phyloP scores from a whole-genome alignment of 2,113 vertebrate species.

The Forbesichthys papilliferus region DNA sequence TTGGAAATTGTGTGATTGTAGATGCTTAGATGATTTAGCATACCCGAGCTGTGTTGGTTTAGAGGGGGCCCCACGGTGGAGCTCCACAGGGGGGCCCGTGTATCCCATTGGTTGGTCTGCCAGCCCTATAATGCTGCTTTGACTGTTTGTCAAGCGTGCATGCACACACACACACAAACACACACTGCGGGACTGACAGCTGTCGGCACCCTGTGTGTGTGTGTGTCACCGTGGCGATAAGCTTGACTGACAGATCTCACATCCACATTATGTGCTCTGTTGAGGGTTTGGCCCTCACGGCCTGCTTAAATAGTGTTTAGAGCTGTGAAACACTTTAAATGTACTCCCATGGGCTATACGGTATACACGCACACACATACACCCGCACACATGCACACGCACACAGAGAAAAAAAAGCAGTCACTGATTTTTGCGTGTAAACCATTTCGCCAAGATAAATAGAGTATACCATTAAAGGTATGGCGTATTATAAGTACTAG shows the following conservation, averaged over 20 bases:
- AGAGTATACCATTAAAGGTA: too few relatives aligned
- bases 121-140: conserved; percentile 78
- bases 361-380: conserved; percentile 22
- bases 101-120: conserved; percentile 82
- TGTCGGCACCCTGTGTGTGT: conserved; percentile 28
- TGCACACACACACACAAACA: conserved; percentile 1
- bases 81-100: conserved; percentile 61
- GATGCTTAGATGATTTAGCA: too few relatives aligned
- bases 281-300: conserved; percentile 20
- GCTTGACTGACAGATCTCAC: conserved; percentile 50
- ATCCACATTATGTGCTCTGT: background rate
- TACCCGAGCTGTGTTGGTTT: background rate
- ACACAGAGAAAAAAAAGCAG: background rate
- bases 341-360: conserved; percentile 29
- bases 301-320: conserved; percentile 55
- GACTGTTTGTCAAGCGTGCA: conserved; percentile 80
- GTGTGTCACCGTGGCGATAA: conserved; percentile 36
- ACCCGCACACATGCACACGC: conserved; percentile 12
- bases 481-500: too few relatives aligned
- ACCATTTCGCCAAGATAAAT: too few relatives aligned
- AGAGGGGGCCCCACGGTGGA: conserved; percentile 38
- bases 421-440: too few relatives aligned
- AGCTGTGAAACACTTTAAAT: conserved; percentile 60
- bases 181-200: conserved; percentile 48
- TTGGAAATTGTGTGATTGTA: too few relatives aligned